Conservation (phyloP, 2,113 vertebrate species). For the Oophaga pumilio region DNA sequence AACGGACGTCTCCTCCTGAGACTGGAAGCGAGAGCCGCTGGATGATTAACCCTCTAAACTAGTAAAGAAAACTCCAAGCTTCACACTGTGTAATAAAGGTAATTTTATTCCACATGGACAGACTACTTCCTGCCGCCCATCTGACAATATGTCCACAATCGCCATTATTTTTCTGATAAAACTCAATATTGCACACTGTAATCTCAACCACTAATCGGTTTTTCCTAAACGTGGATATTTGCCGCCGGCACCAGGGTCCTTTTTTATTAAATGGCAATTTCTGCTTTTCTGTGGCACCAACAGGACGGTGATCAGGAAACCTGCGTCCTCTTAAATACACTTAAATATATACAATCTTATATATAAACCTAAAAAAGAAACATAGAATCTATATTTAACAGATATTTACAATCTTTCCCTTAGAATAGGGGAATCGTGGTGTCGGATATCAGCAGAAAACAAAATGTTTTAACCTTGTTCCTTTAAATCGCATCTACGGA, state of each 20-base stretch:
- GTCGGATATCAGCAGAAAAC: neutral
- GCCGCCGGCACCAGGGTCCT: neutral
- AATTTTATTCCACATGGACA: neutral
- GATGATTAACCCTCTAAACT: neutral
- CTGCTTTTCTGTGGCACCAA: conserved; percentile 8
- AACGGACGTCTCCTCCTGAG: too few species aligned
- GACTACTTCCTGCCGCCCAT: neutral
- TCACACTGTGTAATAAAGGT: neutral
- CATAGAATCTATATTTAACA: conserved; percentile 18
- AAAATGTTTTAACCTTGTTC: neutral
- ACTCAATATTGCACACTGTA: conserved; percentile 63
- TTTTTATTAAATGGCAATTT: neutral
- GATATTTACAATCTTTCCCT: conserved; percentile 28
- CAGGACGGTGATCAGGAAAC: neutral
- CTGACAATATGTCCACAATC: neutral
- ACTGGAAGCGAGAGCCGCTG: too few species aligned
- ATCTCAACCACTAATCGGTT: neutral
- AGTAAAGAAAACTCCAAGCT: neutral
- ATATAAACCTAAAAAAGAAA: conserved; percentile 61
- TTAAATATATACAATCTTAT: conserved; percentile 41
- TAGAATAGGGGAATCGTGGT: neutral
- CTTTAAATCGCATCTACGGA: neutral
- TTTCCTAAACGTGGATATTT: neutral
- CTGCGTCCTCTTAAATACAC: conserved; percentile 32
- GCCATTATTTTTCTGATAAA: neutral